Evolutionary conservation across 2,113 vertebrate genomes (phyloP).

Genomic region (Jacana jacana): DNA sequence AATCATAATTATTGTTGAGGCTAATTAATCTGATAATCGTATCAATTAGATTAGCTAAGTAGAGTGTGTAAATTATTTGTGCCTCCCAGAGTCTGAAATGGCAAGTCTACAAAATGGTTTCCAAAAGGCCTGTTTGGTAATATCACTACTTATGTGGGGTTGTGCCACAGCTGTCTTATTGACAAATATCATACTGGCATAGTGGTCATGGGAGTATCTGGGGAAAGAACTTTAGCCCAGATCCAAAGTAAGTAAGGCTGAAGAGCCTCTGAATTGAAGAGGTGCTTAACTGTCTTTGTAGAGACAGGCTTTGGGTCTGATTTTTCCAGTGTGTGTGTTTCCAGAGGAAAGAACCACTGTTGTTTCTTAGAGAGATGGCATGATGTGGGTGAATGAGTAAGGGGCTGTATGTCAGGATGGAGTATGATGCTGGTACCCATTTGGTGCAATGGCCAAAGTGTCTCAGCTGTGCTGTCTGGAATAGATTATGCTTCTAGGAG

Average conservation of each 20-base stretch:
- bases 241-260: neutral
- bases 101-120: neutral
- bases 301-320: neutral
- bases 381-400: neutral
- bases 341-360: neutral
- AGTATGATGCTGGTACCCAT: neutral
- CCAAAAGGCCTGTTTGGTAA: neutral
- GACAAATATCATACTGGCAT: neutral
- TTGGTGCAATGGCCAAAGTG: neutral
- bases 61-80: neutral
- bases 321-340: neutral
- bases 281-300: neutral
- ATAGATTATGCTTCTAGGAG: neutral
- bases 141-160: neutral
- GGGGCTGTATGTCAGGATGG: neutral
- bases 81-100: neutral
- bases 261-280: neutral
- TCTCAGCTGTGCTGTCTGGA: neutral
- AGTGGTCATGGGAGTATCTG: neutral
- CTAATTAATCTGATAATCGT: constrained; percentile 44
- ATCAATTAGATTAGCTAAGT: constrained; percentile 30
- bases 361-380: neutral
- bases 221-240: neutral
- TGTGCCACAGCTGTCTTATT: neutral
- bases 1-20: constrained; percentile 27